Conservation (phyloP, 37 sponge, comb jelly and placozoan species). For the Eunapius fragilis region DNA sequence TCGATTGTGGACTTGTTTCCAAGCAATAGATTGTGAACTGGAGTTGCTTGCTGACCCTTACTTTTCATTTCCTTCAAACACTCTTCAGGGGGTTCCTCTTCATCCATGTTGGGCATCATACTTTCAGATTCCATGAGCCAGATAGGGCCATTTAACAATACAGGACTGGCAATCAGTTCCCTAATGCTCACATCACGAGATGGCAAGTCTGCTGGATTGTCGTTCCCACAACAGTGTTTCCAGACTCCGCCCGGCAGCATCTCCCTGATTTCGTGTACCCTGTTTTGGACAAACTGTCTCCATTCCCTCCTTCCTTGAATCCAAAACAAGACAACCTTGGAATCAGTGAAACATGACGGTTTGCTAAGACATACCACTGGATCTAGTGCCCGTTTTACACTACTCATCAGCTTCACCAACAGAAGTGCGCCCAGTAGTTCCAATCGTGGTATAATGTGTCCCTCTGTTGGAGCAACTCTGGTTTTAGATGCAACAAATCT, state of each 20-base stretch:
- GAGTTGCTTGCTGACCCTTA: not conserved
- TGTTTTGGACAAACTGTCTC: constrained; percentile 16
- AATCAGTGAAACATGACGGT: constrained; percentile 6
- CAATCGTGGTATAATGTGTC: constrained; percentile 3
- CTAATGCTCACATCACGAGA: not conserved
- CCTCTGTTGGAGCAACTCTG: not conserved
- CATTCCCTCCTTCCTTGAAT: not conserved
- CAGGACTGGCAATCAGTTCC: not conserved
- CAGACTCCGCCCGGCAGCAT: not conserved
- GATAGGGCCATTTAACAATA: constrained; percentile 1
- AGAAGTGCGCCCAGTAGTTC: constrained; percentile 3
- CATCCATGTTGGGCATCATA: not conserved
- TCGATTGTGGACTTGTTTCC: too few relatives aligned
- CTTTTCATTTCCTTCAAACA: constrained; percentile 4
- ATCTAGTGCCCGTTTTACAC: not conserved
- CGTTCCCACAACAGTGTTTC: constrained; percentile 2
- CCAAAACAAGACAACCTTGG: constrained; percentile 8
- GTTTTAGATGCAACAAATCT: constrained; percentile 6
- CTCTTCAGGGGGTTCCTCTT: not conserved
- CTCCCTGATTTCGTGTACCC: constrained; percentile 10
- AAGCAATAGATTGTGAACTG: not conserved
- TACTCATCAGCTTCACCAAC: not conserved
- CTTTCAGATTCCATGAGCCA: not conserved
- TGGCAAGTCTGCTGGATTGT: constrained; percentile 13
- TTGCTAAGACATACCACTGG: not conserved